Conservation (phyloP, 2,113 vertebrate genomes). For the Eptatretus burgeri region DNA sequence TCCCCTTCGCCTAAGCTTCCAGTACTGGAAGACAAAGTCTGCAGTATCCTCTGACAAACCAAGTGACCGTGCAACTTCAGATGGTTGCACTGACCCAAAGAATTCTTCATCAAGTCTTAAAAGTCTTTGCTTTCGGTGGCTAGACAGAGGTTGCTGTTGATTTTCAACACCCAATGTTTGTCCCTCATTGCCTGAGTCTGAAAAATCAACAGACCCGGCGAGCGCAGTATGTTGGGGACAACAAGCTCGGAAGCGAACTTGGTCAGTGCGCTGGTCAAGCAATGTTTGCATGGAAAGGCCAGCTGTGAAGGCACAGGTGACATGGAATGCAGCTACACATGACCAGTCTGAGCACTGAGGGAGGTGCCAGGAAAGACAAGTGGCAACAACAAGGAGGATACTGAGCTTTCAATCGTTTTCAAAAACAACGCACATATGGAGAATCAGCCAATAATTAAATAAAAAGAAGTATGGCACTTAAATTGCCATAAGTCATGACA, state of each 20-base stretch:
- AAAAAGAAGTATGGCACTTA: too few species aligned
- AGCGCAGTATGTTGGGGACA: constrained; percentile 55
- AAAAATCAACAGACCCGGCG: constrained; percentile 10
- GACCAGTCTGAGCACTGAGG: constrained; percentile 71
- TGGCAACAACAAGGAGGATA: background rate
- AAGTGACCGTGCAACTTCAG: constrained; percentile 33
- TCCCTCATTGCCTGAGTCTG: too few species aligned
- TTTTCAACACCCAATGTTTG: too few species aligned
- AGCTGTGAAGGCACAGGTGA: constrained; percentile 59
- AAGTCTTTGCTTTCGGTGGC: too few species aligned
- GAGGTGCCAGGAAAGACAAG: constrained; percentile 5
- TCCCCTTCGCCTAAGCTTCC: constrained; percentile 75
- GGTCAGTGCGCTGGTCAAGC: constrained; percentile 43
- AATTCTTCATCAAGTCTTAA: too few species aligned
- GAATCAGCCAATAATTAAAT: too few species aligned
- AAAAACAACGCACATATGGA: too few species aligned
- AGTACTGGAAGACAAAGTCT: constrained; percentile 78
- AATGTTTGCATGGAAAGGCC: constrained; percentile 76
- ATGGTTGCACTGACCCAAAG: constrained; percentile 9
- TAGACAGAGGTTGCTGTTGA: too few species aligned
- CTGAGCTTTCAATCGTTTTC: too few species aligned
- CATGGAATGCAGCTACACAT: constrained; percentile 73
- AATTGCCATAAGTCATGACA: too few species aligned
- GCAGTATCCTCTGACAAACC: constrained; percentile 30
- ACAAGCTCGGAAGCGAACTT: constrained; percentile 89